Conservation (phyloP, 2,113 vertebrate genomes). For the Callospermophilus lateralis region DNA sequence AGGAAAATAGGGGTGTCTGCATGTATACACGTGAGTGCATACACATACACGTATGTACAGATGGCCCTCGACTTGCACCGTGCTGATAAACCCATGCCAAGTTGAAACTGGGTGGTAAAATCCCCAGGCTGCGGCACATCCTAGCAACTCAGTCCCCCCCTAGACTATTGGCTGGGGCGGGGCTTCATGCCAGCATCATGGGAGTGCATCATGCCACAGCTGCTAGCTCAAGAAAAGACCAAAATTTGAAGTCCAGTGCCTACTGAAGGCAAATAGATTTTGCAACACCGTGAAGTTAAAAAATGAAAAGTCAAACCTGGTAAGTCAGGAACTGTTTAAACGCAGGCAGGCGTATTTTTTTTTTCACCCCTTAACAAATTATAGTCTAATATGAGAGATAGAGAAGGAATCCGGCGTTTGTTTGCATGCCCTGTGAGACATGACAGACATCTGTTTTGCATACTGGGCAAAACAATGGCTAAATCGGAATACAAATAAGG, state of each 20-base stretch:
- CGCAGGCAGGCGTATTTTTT: fast-evolving
- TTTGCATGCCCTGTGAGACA: background rate
- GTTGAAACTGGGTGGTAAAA: too few relatives aligned
- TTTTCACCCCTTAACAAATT: background rate
- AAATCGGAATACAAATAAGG: background rate
- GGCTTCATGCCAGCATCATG: background rate
- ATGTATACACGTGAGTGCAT: fast-evolving
- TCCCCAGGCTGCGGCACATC: too few relatives aligned
- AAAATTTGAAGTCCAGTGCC: background rate
- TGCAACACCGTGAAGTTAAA: background rate
- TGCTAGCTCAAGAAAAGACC: background rate
- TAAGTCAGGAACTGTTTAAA: background rate
- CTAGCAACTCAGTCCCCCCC: background rate
- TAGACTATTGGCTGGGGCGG: too few relatives aligned
- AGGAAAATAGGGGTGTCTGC: background rate
- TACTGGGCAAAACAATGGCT: background rate
- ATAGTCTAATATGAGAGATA: background rate
- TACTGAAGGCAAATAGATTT: background rate
- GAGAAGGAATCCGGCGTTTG: background rate
- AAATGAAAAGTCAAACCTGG: background rate
- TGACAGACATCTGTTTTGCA: background rate
- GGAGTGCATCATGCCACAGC: too few relatives aligned
- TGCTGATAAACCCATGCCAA: background rate
- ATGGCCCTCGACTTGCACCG: background rate
- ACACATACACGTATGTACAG: background rate